Conservation (phyloP, 2,113 vertebrate genomes). For the Cranoglanis bouderius region DNA sequence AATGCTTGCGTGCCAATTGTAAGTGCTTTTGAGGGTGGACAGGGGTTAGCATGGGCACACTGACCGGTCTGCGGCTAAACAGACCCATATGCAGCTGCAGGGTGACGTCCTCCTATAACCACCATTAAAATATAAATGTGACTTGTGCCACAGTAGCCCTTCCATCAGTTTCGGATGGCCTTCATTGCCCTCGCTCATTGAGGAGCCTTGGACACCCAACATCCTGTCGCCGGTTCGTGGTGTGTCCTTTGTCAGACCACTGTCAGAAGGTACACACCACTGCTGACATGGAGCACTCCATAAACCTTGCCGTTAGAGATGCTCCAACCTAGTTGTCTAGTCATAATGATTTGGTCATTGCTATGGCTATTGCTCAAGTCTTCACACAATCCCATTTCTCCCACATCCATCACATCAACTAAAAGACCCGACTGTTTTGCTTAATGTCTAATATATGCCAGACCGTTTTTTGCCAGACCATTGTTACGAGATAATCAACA, state of each 20-base stretch:
- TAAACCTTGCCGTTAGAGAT: neutral
- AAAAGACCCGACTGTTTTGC: too few relatives aligned
- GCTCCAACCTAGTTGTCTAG: neutral
- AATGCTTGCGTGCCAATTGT: neutral
- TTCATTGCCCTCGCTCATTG: neutral
- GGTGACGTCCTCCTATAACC: too few relatives aligned
- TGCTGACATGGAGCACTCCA: neutral
- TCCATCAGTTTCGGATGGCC: neutral
- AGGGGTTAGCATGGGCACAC: neutral
- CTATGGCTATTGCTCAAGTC: neutral
- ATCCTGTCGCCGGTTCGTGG: too few relatives aligned
- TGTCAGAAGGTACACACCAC: too few relatives aligned
- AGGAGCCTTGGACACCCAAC: too few relatives aligned
- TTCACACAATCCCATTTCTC: neutral
- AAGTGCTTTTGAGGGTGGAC: neutral
- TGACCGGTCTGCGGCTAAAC: neutral
- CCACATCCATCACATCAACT: neutral
- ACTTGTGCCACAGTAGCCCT: neutral
- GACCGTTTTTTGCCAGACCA: neutral
- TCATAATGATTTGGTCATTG: neutral
- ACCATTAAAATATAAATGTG: neutral
- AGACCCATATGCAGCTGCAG: neutral
- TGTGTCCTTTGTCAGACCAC: too few relatives aligned
- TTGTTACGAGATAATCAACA: neutral
- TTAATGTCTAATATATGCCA: neutral